Evolutionary conservation across 2,113 vertebrate genomes (phyloP), one percentile per base, ranked within the genome.

Genomic region (Anoura caudifer): DNA sequence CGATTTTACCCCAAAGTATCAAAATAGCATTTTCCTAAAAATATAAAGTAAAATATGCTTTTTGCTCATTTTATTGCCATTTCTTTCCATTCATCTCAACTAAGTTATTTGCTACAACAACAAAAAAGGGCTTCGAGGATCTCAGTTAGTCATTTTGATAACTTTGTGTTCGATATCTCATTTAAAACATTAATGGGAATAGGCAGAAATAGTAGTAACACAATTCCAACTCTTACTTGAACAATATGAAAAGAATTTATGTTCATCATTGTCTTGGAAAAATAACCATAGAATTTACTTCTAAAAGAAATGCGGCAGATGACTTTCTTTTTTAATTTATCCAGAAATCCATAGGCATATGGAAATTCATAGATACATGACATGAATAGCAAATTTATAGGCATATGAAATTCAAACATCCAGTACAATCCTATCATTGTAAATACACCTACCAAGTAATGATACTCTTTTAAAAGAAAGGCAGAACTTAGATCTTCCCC

Each of bases 1-100:
- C 52, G 24, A 69, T 79, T 89, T 91, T 85, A 77, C 70, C 41
- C 38, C 65, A 67, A 95, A 82, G 10, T 77, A 76, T 67, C 75
- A 75, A 91, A 93, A 77, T 45, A 88, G 3, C 19, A 93, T 81
- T 95, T 83, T 36, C 67, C 17, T 88, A 61, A 93, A 85, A 86
- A 56, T 36, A 73, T 65, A 8, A 22, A 63, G 3, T 52, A 61
- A 83, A 94, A 50, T 70, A 8, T 7, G 1, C 9, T 93, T 94
- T 94, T 65, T 36, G 31, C 5, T 75, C 24, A 67, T 80, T 65
- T 69, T 43, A 47, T 56, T 63, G 19, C 11, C 90, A 15, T 43
- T 75, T 80, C 54, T 81, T 87, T 67, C n/a, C n/a, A 84, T 94
- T 84, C n/a, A 4, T 92, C 50, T 81, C 84, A 88, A 82, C 24